Base-by-base conservation (phyloP, 2,888 invertebrate species). In the Rotaria socialis region DNA sequence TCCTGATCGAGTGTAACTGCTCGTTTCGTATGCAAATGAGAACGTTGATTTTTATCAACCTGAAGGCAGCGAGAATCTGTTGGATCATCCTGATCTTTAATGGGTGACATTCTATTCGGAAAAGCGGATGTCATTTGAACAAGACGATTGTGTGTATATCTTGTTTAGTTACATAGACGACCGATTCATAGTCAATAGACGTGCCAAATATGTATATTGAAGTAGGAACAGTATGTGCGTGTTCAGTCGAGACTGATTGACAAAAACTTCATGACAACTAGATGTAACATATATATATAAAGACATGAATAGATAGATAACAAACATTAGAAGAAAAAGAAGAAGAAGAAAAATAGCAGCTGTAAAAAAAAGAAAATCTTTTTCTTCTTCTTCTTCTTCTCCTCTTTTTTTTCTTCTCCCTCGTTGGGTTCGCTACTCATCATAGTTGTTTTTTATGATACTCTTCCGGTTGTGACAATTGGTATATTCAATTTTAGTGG, bases 241-340 rank as follows among this genome's bases (percentile, higher is more conserved):
- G 67, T 67, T 67, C 67, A 67, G 67, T 16, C 67, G 35, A 67
- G 1, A 67, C 67, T 67, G 67, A 67, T 67, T 67, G 67, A 67
- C 35, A 19, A 67, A 35, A 35, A 67, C 3, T 35, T 67, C 16
- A 67, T 67, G 67, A 67, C 67, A 67, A 67, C 35, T 35, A 67
- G 52, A 67, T 67, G 67, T 35, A 35, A 35, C 14, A 67, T 67
- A 67, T 67, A 27, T 67, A 56, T 56, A 56, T 56, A 27, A 35
- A 67, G 8, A 11, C 14, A 27, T 35, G 24, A 16, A 67, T 35
- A 67, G 67, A 67, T 19, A 67, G 1, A 27, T 10, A 60, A 27
- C n/a, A 11, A 5, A n/a, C n/a, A 27, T 11, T 2, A 60, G 27
- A 8, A 27, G 14, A 60, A 1, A 27, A 60, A 35, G 10, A 35